These are phyloP conservation scores for Muntiacus muntjak DNA, from an alignment of 2,113 vertebrate species.

Conservation along the genomic window DNA sequence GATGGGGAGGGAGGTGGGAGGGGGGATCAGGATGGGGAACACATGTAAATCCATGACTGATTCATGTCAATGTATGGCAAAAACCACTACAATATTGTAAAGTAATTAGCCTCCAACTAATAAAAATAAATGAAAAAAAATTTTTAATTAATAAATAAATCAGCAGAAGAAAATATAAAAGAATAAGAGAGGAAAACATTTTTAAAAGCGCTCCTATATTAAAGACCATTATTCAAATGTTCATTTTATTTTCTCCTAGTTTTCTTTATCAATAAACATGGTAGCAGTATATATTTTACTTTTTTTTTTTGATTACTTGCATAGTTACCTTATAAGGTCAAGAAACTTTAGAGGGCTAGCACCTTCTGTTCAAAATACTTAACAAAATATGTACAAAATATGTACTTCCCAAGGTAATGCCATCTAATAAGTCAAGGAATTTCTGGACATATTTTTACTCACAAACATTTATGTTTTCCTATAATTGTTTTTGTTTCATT, in stretches of 20 bases:
- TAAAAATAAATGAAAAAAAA: too few species aligned
- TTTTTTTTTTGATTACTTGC: not conserved
- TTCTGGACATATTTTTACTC: not conserved
- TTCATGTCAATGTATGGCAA: too few species aligned
- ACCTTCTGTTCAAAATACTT: not conserved
- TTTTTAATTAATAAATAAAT: not conserved
- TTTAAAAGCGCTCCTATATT: not conserved
- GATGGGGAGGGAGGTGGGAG: too few species aligned
- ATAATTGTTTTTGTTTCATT: conserved; percentile 29
- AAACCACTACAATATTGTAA: too few species aligned
- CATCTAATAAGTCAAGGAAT: not conserved
- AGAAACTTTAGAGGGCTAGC: not conserved
- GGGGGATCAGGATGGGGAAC: too few species aligned
- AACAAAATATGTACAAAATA: not conserved
- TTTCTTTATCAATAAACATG: not conserved
- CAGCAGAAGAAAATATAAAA: not conserved
- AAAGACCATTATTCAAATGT: not conserved
- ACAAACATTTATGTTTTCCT: not conserved
- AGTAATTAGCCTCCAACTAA: too few species aligned
- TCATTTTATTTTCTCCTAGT: not conserved
- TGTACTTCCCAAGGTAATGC: not conserved
- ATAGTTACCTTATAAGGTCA: not conserved
- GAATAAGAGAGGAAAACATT: not conserved
- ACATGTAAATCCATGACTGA: too few species aligned
- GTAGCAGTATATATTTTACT: not conserved